These are phyloP conservation scores for Otocyon megalotis DNA, from an alignment of 2,113 vertebrate genomes.

Conservation along the genomic window DNA sequence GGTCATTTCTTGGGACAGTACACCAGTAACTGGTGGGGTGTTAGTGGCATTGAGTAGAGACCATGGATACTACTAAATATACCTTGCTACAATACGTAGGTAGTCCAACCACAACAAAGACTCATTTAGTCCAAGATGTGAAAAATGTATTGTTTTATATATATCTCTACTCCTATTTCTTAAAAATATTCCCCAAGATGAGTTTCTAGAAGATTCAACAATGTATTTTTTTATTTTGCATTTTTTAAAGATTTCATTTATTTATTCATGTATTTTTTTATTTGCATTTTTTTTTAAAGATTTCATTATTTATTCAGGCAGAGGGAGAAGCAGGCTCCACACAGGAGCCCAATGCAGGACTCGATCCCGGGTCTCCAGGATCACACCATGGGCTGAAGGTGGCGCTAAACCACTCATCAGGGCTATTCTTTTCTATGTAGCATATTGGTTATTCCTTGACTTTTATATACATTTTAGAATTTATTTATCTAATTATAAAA, in stretches of 20 bases:
- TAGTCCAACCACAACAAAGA: neutral
- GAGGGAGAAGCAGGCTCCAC: no score
- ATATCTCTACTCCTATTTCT: neutral
- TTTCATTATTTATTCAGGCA: no score
- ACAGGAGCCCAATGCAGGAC: no score
- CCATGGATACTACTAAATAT: neutral
- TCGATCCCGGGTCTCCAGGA: no score
- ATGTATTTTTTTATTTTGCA: neutral
- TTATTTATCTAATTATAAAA: neutral
- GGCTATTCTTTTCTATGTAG: neutral
- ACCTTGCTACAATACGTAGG: neutral
- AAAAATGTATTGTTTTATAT: neutral
- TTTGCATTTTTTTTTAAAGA: no score
- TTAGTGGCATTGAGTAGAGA: neutral
- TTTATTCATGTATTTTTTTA: no score
- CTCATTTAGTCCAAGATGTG: neutral
- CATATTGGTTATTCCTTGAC: neutral
- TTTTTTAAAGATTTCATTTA: no score
- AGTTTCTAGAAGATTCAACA: neutral
- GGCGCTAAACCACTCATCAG: no score
- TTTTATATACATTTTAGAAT: neutral
- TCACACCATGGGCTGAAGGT: no score
- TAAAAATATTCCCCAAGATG: neutral
- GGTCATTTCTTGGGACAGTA: neutral
- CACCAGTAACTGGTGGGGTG: neutral